Evolutionary conservation across 2,797 vertebrate species (phyloP).

Genomic region (Gambusia yucatana): DNA sequence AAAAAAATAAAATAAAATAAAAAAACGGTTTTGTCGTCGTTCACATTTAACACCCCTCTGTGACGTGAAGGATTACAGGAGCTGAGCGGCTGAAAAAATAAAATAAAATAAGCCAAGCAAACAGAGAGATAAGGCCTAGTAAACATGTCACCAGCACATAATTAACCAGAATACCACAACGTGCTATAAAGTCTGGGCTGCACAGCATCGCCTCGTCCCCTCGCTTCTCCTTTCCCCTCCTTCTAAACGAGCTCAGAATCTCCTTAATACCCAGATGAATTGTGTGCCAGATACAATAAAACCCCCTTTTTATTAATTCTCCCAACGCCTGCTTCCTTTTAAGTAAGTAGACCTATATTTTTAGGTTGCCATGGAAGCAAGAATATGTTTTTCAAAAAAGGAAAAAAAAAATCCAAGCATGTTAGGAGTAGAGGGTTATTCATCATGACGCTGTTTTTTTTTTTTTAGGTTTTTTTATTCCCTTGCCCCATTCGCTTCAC

Average conservation of each 20-base stretch:
- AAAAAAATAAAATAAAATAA: conserved; percentile 8
- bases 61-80: conserved; percentile 57
- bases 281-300: conserved; percentile 84
- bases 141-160: conserved; percentile 80
- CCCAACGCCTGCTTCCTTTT: conserved; percentile 71
- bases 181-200: conserved; percentile 65
- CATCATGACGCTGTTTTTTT: conserved; percentile 45
- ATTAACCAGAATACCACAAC: conserved; percentile 76
- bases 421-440: conserved; percentile 48
- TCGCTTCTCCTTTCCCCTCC: conserved; percentile 29
- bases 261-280: conserved; percentile 82
- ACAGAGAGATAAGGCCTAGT: conserved; percentile 76
- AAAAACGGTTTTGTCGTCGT: conserved; percentile 34
- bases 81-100: conserved; percentile 59
- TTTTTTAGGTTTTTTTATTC: conserved; percentile 22
- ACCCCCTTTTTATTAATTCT: conserved; percentile 83
- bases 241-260: conserved; percentile 71
- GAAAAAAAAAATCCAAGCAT: conserved; percentile 35
- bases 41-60: conserved; percentile 56
- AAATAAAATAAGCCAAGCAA: conserved; percentile 70
- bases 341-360: conserved; percentile 81
- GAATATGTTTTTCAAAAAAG: conserved; percentile 35
- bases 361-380: conserved; percentile 81
- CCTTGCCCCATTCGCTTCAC: conserved; percentile 21
- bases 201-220: conserved; percentile 48